Conservation (phyloP, 2,888 invertebrate species). For the Trypoxylon attenuatum region DNA sequence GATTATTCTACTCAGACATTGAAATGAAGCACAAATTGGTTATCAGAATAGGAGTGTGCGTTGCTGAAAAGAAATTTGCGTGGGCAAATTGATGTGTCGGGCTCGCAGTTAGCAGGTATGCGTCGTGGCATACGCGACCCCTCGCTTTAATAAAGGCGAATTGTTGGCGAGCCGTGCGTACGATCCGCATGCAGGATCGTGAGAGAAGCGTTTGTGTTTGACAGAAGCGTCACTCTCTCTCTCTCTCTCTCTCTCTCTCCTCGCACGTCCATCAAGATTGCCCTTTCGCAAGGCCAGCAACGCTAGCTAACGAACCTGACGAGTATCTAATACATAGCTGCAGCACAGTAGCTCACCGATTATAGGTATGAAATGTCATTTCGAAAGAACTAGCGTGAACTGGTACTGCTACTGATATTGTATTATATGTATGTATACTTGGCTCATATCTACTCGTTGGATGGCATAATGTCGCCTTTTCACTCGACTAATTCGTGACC, state of each 20-base stretch:
- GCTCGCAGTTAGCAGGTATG: slow-evolving; percentile 3
- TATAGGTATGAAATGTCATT: no score
- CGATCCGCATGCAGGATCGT: background rate
- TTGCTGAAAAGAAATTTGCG: no score
- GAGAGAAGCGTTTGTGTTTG: slow-evolving; percentile 25
- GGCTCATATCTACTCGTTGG: no score
- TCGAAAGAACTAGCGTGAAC: no score
- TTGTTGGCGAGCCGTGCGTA: slow-evolving; percentile 29
- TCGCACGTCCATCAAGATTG: background rate
- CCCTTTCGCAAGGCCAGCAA: background rate
- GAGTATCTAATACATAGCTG: background rate
- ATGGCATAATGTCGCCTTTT: no score
- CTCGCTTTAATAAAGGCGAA: slow-evolving; percentile 48
- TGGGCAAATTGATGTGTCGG: slow-evolving; percentile 3
- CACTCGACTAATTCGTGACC: no score
- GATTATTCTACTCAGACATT: no score
- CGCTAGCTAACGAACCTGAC: background rate
- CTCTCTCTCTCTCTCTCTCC: slow-evolving; percentile 6
- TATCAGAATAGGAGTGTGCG: no score
- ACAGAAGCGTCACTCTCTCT: slow-evolving; percentile 8
- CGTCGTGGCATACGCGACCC: slow-evolving; percentile 12
- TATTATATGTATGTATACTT: no score
- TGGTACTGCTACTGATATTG: no score
- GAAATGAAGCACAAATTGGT: no score
- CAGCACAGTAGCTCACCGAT: no score